Evolutionary conservation across 2,113 vertebrate genomes (phyloP).

Genomic region (Aegypius monachus): DNA sequence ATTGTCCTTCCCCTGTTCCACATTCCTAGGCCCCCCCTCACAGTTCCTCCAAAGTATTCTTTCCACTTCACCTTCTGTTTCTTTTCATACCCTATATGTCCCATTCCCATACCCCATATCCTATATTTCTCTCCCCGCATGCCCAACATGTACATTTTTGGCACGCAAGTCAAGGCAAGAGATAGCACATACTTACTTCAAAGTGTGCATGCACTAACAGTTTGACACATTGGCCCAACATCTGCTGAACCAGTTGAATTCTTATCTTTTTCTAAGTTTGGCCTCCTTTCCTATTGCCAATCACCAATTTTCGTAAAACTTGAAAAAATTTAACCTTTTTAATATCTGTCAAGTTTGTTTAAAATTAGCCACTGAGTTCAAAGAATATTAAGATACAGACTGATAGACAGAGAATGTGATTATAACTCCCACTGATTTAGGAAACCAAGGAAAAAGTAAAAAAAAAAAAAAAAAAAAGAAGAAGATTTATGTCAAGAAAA

Average conservation of each 20-base stretch:
- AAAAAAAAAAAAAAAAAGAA: background rate
- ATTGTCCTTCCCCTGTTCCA: background rate
- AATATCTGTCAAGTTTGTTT: background rate
- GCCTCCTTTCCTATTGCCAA: background rate
- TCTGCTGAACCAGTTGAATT: background rate
- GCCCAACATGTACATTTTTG: background rate
- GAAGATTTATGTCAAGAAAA: background rate
- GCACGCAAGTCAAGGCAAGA: background rate
- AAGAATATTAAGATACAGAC: background rate
- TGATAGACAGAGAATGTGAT: background rate
- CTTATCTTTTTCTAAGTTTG: background rate
- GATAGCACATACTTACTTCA: background rate
- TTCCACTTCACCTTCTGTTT: background rate
- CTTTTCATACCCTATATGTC: background rate
- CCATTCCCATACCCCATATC: background rate
- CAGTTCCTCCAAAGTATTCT: background rate
- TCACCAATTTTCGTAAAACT: background rate
- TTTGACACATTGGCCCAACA: background rate
- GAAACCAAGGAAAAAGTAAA: background rate
- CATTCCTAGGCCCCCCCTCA: background rate
- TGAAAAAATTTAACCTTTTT: background rate
- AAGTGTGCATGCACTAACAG: background rate
- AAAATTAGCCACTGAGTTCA: background rate
- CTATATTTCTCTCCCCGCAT: background rate
- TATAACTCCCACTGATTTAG: background rate